Conservation (phyloP, 2,888 invertebrate genomes). For the Brachyopa scutellaris region DNA sequence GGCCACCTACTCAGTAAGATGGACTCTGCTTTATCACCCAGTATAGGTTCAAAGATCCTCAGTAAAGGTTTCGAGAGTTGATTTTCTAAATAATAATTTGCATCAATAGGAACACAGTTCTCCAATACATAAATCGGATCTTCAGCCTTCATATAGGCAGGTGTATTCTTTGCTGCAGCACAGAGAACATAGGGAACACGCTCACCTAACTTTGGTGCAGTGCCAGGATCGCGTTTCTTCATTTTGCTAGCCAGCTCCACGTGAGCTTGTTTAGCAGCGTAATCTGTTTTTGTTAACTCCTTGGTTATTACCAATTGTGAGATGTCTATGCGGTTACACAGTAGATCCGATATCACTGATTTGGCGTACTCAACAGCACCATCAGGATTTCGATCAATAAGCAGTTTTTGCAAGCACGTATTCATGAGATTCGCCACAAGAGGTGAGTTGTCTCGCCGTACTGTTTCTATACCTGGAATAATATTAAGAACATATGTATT, state of each 20-base stretch:
- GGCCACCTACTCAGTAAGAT: conserved; percentile 86
- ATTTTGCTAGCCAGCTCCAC: conserved; percentile 98
- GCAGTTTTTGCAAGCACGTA: conserved; percentile 95
- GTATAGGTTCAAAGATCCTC: conserved; percentile 98
- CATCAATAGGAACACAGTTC: conserved; percentile 98
- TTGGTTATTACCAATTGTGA: conserved; percentile 98
- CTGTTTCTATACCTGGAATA: conserved; percentile 91
- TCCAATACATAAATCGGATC: conserved; percentile 99
- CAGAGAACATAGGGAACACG: conserved; percentile 98
- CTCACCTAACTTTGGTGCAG: conserved; percentile 98
- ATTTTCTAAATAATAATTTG: conserved; percentile 97
- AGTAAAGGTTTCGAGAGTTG: conserved; percentile 98
- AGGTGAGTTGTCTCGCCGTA: conserved; percentile 98
- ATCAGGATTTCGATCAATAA: conserved; percentile 96
- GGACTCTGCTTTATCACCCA: conserved; percentile 98
- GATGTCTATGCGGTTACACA: conserved; percentile 98
- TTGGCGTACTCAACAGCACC: conserved; percentile 94
- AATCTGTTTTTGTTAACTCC: conserved; percentile 97
- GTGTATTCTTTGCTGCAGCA: conserved; percentile 94
- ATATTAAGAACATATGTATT: background rate
- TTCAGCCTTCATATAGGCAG: conserved; percentile 98
- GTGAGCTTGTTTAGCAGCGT: conserved; percentile 98
- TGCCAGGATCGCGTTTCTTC: conserved; percentile 98
- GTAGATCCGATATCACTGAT: conserved; percentile 95
- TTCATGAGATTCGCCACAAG: conserved; percentile 98